Percentiles rank a stretch among this genome's conserved stretches.
Evolutionary conservation across 2,113 vertebrate genomes (phyloP).

Genomic region (Sylvia atricapilla): DNA sequence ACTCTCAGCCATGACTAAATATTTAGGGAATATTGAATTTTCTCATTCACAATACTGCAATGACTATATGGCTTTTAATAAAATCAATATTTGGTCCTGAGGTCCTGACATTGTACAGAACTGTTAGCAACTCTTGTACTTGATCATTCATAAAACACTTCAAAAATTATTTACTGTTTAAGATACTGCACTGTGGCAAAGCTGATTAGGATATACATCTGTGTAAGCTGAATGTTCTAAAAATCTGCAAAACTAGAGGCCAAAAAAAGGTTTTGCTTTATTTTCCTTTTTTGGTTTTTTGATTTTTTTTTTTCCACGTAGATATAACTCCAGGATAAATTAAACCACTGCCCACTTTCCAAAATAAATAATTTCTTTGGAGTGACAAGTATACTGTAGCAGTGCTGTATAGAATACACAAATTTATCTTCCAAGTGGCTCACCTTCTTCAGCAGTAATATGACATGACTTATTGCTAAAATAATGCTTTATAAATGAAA

Average conservation of each 20-base stretch:
- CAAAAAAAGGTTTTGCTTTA: neutral
- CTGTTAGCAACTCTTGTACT: neutral
- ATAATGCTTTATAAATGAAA: neutral
- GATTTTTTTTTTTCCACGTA: neutral
- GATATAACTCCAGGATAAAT: neutral
- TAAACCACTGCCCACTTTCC: neutral
- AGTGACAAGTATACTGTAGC: neutral
- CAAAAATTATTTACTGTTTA: neutral
- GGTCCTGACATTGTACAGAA: neutral
- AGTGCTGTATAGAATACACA: neutral
- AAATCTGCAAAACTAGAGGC: neutral
- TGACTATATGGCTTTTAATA: neutral
- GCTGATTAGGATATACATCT: neutral
- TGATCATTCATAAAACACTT: neutral
- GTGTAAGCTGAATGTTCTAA: neutral
- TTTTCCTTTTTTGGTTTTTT: neutral
- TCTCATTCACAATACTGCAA: rapidly evolving
- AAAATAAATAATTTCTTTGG: neutral
- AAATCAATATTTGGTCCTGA: neutral
- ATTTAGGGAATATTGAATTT: neutral
- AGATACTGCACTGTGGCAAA: neutral
- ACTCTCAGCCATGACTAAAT: neutral
- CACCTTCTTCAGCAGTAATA: neutral
- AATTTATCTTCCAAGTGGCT: neutral
- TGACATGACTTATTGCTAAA: neutral